A percentile compares a stretch with the other conserved stretches of the same genome.
These are phyloP conservation scores for Pipa parva DNA, from an alignment of 2,113 vertebrate species.

Conservation along the genomic window DNA sequence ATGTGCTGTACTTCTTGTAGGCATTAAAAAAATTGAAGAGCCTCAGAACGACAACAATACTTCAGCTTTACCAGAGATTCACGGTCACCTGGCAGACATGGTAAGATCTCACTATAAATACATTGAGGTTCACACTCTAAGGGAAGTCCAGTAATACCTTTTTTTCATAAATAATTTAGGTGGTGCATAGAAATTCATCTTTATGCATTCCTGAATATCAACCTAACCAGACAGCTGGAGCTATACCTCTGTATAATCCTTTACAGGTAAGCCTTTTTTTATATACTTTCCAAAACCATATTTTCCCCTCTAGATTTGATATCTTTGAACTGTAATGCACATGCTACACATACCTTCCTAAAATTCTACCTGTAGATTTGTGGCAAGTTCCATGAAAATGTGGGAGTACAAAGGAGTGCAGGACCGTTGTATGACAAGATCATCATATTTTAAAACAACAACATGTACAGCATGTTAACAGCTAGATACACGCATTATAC, in stretches of 20 bases:
- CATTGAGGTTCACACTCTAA: background rate
- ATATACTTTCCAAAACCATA: too few species aligned
- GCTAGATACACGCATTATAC: too few species aligned
- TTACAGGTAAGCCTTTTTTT: conserved; percentile 25
- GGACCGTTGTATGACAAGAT: too few species aligned
- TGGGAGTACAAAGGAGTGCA: too few species aligned
- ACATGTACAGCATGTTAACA: too few species aligned
- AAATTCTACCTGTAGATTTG: too few species aligned
- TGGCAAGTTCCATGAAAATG: too few species aligned
- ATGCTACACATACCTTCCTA: too few species aligned
- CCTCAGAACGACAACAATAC: conserved; percentile 18
- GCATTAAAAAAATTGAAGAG: conserved; percentile 27
- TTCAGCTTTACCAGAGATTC: conserved; percentile 26
- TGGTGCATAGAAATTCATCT: background rate
- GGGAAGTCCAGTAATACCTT: background rate
- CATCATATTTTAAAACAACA: too few species aligned
- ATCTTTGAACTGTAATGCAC: too few species aligned
- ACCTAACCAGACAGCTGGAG: background rate
- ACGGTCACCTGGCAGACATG: conserved; percentile 15
- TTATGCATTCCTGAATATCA: background rate
- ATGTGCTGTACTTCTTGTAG: conserved; percentile 20
- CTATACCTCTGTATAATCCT: conserved; percentile 26
- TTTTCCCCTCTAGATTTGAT: too few species aligned
- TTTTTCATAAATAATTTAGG: conserved; percentile 6
- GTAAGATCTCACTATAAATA: conserved; percentile 10